Conservation (phyloP, 2,888 invertebrate genomes). For the Epinotia ramella region DNA sequence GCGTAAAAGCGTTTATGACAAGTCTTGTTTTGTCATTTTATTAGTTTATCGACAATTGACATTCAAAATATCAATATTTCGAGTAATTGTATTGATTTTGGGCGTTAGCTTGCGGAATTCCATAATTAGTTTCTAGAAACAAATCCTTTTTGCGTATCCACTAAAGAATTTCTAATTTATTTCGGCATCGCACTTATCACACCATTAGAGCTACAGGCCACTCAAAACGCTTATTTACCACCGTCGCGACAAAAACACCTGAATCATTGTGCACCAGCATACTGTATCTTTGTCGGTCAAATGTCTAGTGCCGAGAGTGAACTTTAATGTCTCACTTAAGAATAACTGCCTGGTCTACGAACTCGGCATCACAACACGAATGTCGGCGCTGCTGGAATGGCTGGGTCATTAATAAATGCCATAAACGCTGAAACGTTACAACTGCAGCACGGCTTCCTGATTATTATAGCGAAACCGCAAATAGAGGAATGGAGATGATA, state of each 20-base stretch:
- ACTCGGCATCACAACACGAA: conserved; percentile 13
- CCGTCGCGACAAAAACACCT: not conserved
- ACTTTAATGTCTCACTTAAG: conserved; percentile 29
- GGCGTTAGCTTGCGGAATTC: too few species aligned
- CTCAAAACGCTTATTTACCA: too few species aligned
- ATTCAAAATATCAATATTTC: too few species aligned
- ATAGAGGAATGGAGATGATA: conserved; percentile 1
- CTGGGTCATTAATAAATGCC: not conserved
- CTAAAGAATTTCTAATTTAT: too few species aligned
- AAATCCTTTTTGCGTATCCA: too few species aligned
- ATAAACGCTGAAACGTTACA: not conserved
- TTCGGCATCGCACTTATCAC: too few species aligned
- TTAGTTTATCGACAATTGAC: too few species aligned
- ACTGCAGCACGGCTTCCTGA: not conserved
- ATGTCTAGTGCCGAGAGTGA: conserved; percentile 8
- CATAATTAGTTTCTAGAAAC: too few species aligned
- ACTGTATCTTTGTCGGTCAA: not conserved
- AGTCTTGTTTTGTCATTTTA: too few species aligned
- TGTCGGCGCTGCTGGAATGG: not conserved
- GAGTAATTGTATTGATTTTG: too few species aligned
- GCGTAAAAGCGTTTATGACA: too few species aligned
- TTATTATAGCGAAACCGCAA: not conserved
- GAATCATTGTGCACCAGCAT: not conserved
- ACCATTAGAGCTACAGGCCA: too few species aligned
- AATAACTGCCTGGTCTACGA: conserved; percentile 12